Base-by-base conservation (phyloP, 2,113 vertebrate species). In the Etheostoma cragini region DNA sequence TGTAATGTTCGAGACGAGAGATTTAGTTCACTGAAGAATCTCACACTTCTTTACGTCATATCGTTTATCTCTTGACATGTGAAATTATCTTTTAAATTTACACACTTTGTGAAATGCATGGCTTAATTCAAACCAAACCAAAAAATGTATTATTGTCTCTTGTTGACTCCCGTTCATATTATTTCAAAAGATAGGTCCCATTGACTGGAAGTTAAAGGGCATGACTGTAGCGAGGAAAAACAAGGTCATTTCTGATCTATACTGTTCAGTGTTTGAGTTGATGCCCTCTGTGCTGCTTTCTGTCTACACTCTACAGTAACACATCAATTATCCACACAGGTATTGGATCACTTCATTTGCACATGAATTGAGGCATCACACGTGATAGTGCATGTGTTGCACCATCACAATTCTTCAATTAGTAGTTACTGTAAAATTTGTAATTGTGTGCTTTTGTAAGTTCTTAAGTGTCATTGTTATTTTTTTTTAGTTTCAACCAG, bases 251-350 rank as follows among this genome's bases (percentile, higher is more conserved):
- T 38, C 60, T 35, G 14, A 16, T 13, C 0, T 12, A 11, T 42
- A 62, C 35, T 60, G 15, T 30, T 19, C 26, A 24, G 50, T 50
- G n/a, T 38, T 42, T 65, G 52, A 66, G 11, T 13, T 42, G 42
- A 38, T 77, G 52, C 21, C 17, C 24, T 26, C 53, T 5, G 5
- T 1, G 0, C 42, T 57, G 42, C 24, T 22, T 65, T 72, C 50
- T 58, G 16, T n/a, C 35, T 22, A 15, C 15, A 45, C 46, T 38
- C 62, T 58, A 17, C 21, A 26, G 42, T 4, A 57, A 60, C 52
- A 50, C 14, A 58, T 67, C 38, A 76, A 45, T 66, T 65, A 65
- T 56, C 26, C 73, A 76, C n/a, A 11, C 12, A 26, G 49, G 47
- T 52, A 19, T 61, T 74, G 22, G 15, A 62, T 61, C 26, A 42